phyloP scores from a whole-genome alignment of 2,888 invertebrate genomes.

The Eupithecia dodoneata region DNA sequence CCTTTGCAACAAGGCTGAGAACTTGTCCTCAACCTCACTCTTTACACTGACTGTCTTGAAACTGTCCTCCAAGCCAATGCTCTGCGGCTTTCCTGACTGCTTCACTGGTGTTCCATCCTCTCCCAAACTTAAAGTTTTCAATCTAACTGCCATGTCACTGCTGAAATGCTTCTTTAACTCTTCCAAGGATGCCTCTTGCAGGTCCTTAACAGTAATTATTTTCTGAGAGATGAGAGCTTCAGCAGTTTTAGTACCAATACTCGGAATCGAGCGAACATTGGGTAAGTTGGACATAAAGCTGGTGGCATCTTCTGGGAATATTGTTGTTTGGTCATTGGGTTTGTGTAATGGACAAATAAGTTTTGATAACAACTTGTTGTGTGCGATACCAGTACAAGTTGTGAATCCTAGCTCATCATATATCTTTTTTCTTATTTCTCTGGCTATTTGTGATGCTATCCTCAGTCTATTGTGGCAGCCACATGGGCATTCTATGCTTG shows the following conservation, averaged over 20 bases:
- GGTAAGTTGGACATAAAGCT: slow-evolving; percentile 87
- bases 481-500: slow-evolving; percentile 86
- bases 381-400: slow-evolving; percentile 92
- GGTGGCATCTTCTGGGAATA: slow-evolving; percentile 88
- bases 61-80: slow-evolving; percentile 91
- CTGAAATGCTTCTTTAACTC: slow-evolving; percentile 86
- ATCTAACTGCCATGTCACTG: slow-evolving; percentile 86
- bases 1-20: slow-evolving; percentile 87
- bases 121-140: slow-evolving; percentile 89
- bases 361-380: slow-evolving; percentile 93
- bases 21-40: slow-evolving; percentile 89
- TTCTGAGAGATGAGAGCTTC: slow-evolving; percentile 86
- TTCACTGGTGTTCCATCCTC: slow-evolving; percentile 89
- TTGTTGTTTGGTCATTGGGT: slow-evolving; percentile 92
- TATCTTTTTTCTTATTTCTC: slow-evolving; percentile 89
- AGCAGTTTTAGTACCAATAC: slow-evolving; percentile 89
- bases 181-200: slow-evolving; percentile 85
- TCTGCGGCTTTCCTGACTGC: slow-evolving; percentile 90
- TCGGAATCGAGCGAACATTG: slow-evolving; percentile 87
- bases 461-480: slow-evolving; percentile 89
- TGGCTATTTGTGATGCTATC: slow-evolving; percentile 89
- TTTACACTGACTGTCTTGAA: slow-evolving; percentile 89
- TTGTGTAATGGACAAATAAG: slow-evolving; percentile 89
- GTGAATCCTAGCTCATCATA: slow-evolving; percentile 88
- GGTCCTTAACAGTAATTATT: slow-evolving; percentile 86